Conservation (phyloP, 2,888 invertebrate species). For the Eristalinus aeneus region DNA sequence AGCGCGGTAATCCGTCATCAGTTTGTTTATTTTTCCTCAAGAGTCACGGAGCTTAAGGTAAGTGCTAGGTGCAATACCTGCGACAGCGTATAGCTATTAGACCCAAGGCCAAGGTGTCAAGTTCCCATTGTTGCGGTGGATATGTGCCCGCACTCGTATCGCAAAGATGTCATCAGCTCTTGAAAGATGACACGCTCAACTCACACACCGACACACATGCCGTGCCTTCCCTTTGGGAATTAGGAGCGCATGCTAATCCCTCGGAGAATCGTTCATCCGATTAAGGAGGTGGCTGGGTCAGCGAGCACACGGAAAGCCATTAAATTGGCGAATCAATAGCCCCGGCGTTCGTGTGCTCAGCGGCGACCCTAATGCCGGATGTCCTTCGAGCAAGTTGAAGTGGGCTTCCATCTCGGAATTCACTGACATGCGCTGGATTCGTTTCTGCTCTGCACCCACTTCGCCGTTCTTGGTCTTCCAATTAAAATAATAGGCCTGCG, state of each 20-base stretch:
- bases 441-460: background rate
- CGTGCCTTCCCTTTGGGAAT: slow-evolving; percentile 1
- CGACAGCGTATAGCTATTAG: slow-evolving; percentile 28
- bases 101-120: slow-evolving; percentile 55
- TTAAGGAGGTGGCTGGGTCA: slow-evolving; percentile 37
- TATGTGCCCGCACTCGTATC: background rate
- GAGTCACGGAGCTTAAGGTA: background rate
- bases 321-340: slow-evolving; percentile 18
- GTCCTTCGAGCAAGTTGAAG: slow-evolving; percentile 37
- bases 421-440: slow-evolving; percentile 39
- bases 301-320: slow-evolving; percentile 9
- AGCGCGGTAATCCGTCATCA: background rate
- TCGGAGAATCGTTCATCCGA: slow-evolving; percentile 32
- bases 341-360: background rate
- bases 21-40: background rate
- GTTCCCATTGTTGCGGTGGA: slow-evolving; percentile 29
- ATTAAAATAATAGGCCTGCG: slow-evolving; percentile 60
- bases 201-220: background rate
- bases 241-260: slow-evolving; percentile 34
- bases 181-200: slow-evolving; percentile 41
- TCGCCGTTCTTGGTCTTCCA: slow-evolving; percentile 22
- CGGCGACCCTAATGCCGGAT: slow-evolving; percentile 32
- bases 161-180: slow-evolving; percentile 28
- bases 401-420: slow-evolving; percentile 2
- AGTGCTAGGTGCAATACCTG: background rate